Conservation (phyloP, 2,797 vertebrate species). For the Ptychobarbus kaznakovi region DNA sequence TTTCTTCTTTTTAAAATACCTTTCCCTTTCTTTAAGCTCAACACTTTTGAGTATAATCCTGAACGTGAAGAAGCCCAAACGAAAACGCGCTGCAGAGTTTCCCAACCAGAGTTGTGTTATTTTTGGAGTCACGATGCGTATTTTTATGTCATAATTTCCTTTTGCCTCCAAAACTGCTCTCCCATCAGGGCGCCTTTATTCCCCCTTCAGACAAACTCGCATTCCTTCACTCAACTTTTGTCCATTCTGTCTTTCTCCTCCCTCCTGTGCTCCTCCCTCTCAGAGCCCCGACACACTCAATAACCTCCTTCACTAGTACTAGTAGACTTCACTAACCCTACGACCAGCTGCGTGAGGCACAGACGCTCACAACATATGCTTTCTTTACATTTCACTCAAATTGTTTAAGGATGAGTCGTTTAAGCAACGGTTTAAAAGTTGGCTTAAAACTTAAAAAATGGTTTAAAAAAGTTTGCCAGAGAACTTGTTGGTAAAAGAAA, state of each 20-base stretch:
- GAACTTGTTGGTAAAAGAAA: neutral
- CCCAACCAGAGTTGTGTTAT: constrained; percentile 44
- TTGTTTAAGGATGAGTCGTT: neutral
- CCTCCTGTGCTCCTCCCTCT: constrained; percentile 29
- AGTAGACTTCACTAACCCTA: neutral
- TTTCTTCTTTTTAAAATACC: neutral
- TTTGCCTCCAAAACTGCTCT: constrained; percentile 49
- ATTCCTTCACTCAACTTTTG: constrained; percentile 79
- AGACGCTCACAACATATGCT: neutral
- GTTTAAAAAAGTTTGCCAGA: neutral
- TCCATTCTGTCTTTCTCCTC: constrained; percentile 65
- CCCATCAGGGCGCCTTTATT: constrained; percentile 59
- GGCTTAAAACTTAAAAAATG: neutral
- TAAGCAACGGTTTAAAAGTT: neutral
- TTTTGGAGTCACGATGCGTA: constrained; percentile 47
- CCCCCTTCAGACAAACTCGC: constrained; percentile 68
- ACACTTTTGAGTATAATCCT: neutral
- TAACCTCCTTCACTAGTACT: neutral
- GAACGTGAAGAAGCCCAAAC: neutral
- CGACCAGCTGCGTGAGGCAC: neutral
- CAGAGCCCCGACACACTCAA: constrained; percentile 10
- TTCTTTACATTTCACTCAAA: neutral
- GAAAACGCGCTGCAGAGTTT: neutral
- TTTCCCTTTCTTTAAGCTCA: neutral
- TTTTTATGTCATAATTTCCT: constrained; percentile 60